These are phyloP conservation scores for Monopis laevigella DNA, from an alignment of 2,888 invertebrate species.

Conservation along the genomic window DNA sequence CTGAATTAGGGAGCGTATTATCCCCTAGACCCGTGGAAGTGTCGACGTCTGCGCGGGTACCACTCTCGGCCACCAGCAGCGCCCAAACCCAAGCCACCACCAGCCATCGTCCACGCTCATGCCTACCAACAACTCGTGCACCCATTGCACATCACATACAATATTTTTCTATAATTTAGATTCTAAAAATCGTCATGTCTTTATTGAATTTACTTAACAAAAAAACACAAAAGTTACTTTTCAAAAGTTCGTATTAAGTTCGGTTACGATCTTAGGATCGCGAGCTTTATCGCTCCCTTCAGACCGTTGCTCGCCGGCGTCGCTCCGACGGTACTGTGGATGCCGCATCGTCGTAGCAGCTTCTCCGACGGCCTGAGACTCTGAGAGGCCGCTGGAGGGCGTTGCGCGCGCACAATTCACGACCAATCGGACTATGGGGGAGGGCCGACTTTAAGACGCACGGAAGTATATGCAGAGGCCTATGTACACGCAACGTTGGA, in stretches of 20 bases:
- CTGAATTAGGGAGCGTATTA: slow-evolving; percentile 56
- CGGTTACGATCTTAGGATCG: neutral
- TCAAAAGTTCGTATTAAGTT: slow-evolving; percentile 3
- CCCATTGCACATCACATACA: slow-evolving; percentile 59
- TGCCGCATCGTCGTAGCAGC: slow-evolving; percentile 40
- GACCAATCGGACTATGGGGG: slow-evolving; percentile 55
- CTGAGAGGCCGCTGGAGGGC: slow-evolving; percentile 22
- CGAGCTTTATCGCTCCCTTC: neutral
- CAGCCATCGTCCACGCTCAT: slow-evolving; percentile 4
- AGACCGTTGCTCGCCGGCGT: slow-evolving; percentile 24
- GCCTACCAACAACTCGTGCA: slow-evolving; percentile 17
- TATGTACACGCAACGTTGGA: slow-evolving; percentile 65
- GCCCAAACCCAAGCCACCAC: slow-evolving; percentile 30
- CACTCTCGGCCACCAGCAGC: slow-evolving; percentile 31
- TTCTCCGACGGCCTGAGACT: neutral
- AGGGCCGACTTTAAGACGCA: slow-evolving; percentile 61
- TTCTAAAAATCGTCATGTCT: neutral
- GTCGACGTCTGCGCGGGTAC: slow-evolving; percentile 49
- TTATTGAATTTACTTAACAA: neutral
- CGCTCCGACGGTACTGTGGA: slow-evolving; percentile 20
- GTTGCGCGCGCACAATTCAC: slow-evolving; percentile 53
- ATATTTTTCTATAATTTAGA: neutral
- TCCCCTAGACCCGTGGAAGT: slow-evolving; percentile 60
- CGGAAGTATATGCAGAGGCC: slow-evolving; percentile 68
- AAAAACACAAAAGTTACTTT: neutral